phyloP scores from a whole-genome alignment of 2,797 vertebrate genomes.

The Rhynchonycteris naso region DNA sequence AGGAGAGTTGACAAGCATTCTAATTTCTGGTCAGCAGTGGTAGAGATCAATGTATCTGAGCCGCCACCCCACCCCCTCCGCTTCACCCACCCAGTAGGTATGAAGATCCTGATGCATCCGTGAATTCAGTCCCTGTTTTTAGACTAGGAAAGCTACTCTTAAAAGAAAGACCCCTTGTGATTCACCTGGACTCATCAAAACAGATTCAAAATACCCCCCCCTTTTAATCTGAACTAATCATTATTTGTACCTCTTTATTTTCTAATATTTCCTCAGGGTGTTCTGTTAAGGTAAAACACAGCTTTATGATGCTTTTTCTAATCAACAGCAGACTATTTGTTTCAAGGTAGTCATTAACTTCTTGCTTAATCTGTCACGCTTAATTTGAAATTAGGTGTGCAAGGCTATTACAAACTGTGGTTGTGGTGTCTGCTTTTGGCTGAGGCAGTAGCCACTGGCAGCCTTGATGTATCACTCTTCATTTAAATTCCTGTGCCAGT shows the following conservation, averaged over 20 bases:
- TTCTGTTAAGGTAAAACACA: constrained; percentile 78
- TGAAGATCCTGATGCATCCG: constrained; percentile 57
- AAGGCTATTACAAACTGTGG: constrained; percentile 68
- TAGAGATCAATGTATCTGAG: constrained; percentile 59
- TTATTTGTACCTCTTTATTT: constrained; percentile 84
- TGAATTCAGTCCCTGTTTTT: constrained; percentile 63
- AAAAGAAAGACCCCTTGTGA: constrained; percentile 84
- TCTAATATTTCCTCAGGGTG: constrained; percentile 66
- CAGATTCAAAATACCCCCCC: constrained; percentile 63
- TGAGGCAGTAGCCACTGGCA: constrained; percentile 75
- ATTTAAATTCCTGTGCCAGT: constrained; percentile 80
- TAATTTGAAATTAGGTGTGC: constrained; percentile 86
- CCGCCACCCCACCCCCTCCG: no score
- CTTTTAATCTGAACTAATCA: constrained; percentile 72
- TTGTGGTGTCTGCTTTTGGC: constrained; percentile 71
- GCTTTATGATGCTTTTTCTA: constrained; percentile 86
- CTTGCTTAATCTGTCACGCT: constrained; percentile 88
- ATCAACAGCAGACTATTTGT: constrained; percentile 88
- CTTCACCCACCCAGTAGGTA: background rate
- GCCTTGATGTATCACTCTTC: constrained; percentile 82
- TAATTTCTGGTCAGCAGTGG: constrained; percentile 70
- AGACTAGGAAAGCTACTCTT: background rate
- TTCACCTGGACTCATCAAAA: background rate
- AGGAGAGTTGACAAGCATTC: constrained; percentile 63
- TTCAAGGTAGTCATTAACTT: constrained; percentile 88